Conservation (phyloP, 2,888 invertebrate species). For the Deroplatys truncata region DNA sequence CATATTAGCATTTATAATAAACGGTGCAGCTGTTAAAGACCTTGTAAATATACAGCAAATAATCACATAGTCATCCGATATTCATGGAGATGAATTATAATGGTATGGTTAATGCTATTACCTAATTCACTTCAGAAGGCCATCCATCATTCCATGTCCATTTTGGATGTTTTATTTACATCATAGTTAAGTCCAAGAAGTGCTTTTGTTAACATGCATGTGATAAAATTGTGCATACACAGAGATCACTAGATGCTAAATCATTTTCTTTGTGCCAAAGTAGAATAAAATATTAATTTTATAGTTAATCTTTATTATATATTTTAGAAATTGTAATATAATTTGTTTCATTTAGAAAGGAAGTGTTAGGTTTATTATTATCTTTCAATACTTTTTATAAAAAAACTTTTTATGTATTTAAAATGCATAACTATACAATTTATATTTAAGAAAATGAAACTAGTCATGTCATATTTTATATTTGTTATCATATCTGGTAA, state of each 20-base stretch:
- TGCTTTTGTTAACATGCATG: too few relatives aligned
- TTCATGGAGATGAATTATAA: neutral
- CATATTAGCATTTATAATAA: neutral
- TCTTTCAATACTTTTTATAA: neutral
- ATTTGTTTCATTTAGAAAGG: neutral
- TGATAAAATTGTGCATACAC: neutral
- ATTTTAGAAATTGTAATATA: neutral
- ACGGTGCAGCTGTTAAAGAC: neutral
- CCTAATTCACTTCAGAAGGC: neutral
- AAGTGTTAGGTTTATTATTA: neutral
- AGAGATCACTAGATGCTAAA: neutral
- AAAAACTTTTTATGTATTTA: neutral
- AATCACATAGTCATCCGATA: neutral
- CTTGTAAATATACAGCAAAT: neutral
- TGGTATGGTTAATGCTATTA: neutral
- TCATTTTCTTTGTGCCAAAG: neutral
- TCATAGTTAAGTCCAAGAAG: neutral
- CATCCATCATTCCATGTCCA: neutral
- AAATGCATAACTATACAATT: neutral
- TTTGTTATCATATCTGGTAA: neutral
- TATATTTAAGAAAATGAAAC: neutral
- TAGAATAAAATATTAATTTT: neutral
- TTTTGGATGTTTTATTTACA: neutral
- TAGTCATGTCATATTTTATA: neutral
- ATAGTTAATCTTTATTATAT: neutral